Evolutionary conservation across 2,888 invertebrate genomes (phyloP), one percentile per base, ranked within the genome.

Genomic region (Acleris literana): DNA sequence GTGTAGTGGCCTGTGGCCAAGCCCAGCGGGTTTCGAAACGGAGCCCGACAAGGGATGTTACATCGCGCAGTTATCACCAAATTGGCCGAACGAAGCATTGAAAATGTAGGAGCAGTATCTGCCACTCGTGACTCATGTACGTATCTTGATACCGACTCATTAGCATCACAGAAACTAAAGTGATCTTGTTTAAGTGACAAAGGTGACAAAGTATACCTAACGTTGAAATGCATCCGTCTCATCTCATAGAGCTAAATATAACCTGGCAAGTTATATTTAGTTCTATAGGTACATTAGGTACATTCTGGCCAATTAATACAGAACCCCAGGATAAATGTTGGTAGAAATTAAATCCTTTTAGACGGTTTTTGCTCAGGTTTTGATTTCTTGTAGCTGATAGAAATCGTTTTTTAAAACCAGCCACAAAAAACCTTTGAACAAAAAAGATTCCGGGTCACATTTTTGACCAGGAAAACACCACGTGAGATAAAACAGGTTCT

Each of bases 131-230:
- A 63, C 16, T 63, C 63, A 63, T 20, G n/a, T 33, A 57, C 51
- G 51, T 18, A n/a, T 20, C 56, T 48, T 56, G 18, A 51, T 63
- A 43, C 51, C 51, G 25, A 29, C 56, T 63, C 63, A 63, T 63
- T 63, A 63, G 56, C 56, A 56, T 18, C 25, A 57, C 56, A 57
- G 56, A 56, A 57, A 63, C 56, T 56, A 17, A 55, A 17, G 49
- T 49, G 46, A 59, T 56, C 52, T 64, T 64, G 68, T 68, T 68
- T 64, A 60, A 39, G 29, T 43, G 64, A 68, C 60, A 25, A 25
- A 60, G 55, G 29, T 48, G 64, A 68, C 60, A 25, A 25, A 60
- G 62, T 51, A 55, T 39, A 48, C 55, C 51, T 51, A 49, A 66
- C 44, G 55, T 56, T 63, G 22, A 62, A 62, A 63, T 6, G 55